Percentiles rank a stretch among this genome's conserved stretches.
Conservation (phyloP, 64 coral and sea anemone species). For the Cladopsammia gracilis region DNA sequence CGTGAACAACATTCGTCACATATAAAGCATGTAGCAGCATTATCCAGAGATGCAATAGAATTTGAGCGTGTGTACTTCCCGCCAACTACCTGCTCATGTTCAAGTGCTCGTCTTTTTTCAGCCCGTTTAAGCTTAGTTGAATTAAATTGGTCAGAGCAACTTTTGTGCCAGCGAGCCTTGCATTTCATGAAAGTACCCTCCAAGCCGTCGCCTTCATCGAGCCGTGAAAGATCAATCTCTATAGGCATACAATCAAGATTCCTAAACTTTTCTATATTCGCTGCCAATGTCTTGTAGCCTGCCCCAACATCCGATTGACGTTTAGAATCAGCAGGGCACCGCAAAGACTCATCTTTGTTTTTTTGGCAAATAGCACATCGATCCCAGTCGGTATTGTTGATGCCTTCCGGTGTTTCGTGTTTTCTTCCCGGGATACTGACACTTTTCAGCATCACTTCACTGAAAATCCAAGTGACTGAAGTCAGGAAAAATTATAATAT, state of each 20-base stretch:
- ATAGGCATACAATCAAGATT: slow-evolving; percentile 46
- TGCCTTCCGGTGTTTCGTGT: no score
- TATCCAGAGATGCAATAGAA: neutral
- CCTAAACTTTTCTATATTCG: slow-evolving; percentile 54
- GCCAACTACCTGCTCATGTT: slow-evolving; percentile 16
- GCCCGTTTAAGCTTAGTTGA: slow-evolving; percentile 77
- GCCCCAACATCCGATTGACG: no score
- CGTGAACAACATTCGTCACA: no score
- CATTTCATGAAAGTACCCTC: slow-evolving; percentile 49
- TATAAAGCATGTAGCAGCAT: no score
- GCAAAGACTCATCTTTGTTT: slow-evolving; percentile 38
- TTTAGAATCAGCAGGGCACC: slow-evolving; percentile 74
- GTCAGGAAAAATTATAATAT: no score
- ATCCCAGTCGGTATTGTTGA: no score
- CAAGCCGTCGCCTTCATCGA: slow-evolving; percentile 79
- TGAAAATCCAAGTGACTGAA: no score
- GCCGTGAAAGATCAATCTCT: slow-evolving; percentile 23
- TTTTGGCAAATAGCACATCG: slow-evolving; percentile 75
- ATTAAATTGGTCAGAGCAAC: slow-evolving; percentile 67
- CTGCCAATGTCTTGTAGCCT: no score
- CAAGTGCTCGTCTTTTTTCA: slow-evolving; percentile 62
- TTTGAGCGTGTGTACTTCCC: slow-evolving; percentile 70
- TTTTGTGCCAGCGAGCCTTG: slow-evolving; percentile 74
- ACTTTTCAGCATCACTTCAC: no score
- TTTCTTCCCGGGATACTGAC: no score